These are phyloP conservation scores for Sinodicranocentrus sp. DNA, from an alignment of 2,888 invertebrate species.

Conservation along the genomic window DNA sequence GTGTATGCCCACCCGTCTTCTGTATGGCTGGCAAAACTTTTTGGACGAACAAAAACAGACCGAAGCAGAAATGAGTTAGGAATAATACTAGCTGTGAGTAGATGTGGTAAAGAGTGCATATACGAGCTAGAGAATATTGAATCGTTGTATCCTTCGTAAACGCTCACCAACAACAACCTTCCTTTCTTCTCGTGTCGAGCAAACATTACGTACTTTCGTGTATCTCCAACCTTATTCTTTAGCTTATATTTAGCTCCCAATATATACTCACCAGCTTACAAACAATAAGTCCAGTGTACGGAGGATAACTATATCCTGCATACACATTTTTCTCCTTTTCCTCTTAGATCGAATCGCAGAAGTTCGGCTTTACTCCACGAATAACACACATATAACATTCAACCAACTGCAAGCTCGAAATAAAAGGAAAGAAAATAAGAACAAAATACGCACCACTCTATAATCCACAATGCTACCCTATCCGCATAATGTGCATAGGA, in stretches of 20 bases:
- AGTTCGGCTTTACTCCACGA: constrained; percentile 49
- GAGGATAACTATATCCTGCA: constrained; percentile 18
- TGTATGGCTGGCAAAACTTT: constrained; percentile 46
- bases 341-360: constrained; percentile 48
- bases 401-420: constrained; percentile 43
- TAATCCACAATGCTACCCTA: too few relatives aligned
- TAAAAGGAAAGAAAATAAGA: background rate
- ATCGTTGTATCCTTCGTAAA: too few relatives aligned
- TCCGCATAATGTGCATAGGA: too few relatives aligned
- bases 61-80: constrained; percentile 47
- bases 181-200: background rate
- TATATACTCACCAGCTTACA: too few relatives aligned
- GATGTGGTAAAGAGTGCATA: background rate
- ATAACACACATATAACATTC: constrained; percentile 47
- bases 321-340: constrained; percentile 23
- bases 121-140: constrained; percentile 7
- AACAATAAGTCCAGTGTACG: too few relatives aligned
- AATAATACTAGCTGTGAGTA: constrained; percentile 26
- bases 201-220: background rate
- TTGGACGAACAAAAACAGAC: constrained; percentile 46
- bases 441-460: constrained; percentile 5
- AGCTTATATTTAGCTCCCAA: too few relatives aligned
- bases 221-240: background rate
- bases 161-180: constrained; percentile 6
- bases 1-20: constrained; percentile 31